Conservation (phyloP, 2,113 vertebrate genomes). For the Ceyx margarethae region DNA sequence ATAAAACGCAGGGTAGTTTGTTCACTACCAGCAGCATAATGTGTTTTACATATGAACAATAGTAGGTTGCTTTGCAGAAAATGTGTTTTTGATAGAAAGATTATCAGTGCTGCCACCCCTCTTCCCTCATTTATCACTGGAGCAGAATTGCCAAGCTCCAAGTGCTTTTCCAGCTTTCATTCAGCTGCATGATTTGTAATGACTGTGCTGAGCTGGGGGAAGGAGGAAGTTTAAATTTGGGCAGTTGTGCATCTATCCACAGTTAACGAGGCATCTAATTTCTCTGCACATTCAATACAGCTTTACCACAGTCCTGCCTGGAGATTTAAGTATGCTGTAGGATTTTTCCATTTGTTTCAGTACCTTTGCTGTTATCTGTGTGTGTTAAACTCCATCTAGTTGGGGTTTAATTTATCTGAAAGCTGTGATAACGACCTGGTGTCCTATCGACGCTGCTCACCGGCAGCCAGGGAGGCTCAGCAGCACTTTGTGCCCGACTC, state of each 20-base stretch:
- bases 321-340: not conserved
- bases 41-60: slow-evolving; percentile 57
- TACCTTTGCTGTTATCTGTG: not conserved
- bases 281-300: not conserved
- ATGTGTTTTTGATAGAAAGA: slow-evolving; percentile 56
- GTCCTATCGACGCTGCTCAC: not conserved
- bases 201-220: slow-evolving; percentile 37
- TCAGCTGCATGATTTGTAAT: slow-evolving; percentile 55
- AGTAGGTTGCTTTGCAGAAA: slow-evolving; percentile 48
- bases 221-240: slow-evolving; percentile 63
- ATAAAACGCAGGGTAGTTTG: not conserved
- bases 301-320: not conserved
- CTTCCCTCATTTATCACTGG: slow-evolving; percentile 40
- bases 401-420: not conserved
- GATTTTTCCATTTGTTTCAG: not conserved
- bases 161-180: slow-evolving; percentile 38
- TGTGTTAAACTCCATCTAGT: not conserved
- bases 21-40: slow-evolving; percentile 8
- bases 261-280: slow-evolving; percentile 57
- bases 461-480: not conserved
- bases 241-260: slow-evolving; percentile 42
- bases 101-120: slow-evolving; percentile 53
- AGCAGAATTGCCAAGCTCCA: slow-evolving; percentile 10
- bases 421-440: not conserved
- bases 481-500: not conserved